Evolutionary conservation across 2,888 invertebrate species (phyloP).

Genomic region (Aquatica leii): DNA sequence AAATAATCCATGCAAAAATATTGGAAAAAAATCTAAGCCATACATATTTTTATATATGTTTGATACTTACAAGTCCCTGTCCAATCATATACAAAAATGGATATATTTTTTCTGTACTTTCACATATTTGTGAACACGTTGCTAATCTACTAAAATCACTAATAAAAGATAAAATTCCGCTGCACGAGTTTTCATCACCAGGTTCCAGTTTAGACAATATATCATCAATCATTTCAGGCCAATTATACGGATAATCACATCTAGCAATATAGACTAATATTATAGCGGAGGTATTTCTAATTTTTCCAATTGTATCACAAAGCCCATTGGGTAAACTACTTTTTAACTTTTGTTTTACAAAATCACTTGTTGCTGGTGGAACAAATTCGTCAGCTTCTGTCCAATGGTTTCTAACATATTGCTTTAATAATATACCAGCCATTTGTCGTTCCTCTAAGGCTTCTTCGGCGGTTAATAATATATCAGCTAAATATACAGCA

Average conservation of each 20-base stretch:
- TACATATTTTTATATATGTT: not conserved
- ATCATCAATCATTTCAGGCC: conserved; percentile 29
- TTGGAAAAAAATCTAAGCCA: too few relatives aligned
- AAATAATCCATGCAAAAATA: too few relatives aligned
- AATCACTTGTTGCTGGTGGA: conserved; percentile 31
- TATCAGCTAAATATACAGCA: conserved; percentile 38
- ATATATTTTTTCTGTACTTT: conserved; percentile 18
- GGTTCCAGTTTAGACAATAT: conserved; percentile 28
- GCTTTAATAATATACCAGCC: conserved; percentile 38
- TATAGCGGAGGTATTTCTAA: conserved; percentile 32
- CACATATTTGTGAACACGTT: conserved; percentile 6
- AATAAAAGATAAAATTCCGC: conserved; percentile 35
- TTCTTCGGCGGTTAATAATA: conserved; percentile 38
- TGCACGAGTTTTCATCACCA: conserved; percentile 25
- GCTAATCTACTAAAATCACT: conserved; percentile 32
- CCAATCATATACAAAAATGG: conserved; percentile 11
- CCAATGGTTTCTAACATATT: conserved; percentile 39
- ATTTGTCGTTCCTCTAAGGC: conserved; percentile 41
- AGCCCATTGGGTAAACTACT: conserved; percentile 36
- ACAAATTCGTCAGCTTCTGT: conserved; percentile 26
- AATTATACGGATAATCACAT: conserved; percentile 36
- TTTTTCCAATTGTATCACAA: conserved; percentile 24
- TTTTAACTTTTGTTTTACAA: conserved; percentile 36
- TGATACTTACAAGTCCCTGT: conserved; percentile 19
- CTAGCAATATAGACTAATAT: conserved; percentile 35